These are phyloP conservation scores for Struthidea cinerea DNA, from an alignment of 2,113 vertebrate genomes.

Conservation along the genomic window DNA sequence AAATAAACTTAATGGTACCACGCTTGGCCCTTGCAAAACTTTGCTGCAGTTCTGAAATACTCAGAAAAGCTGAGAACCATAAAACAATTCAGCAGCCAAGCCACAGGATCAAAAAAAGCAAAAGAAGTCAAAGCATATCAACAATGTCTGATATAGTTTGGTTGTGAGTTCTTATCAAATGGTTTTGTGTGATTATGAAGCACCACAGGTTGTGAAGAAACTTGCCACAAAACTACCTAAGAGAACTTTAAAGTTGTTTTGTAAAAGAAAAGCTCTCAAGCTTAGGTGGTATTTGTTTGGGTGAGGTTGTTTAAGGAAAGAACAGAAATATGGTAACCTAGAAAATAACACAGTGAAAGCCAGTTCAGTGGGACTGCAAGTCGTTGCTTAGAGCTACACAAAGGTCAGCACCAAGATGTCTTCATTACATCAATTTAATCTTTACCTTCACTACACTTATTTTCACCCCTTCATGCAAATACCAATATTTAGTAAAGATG, in stretches of 20 bases:
- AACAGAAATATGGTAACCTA: background rate
- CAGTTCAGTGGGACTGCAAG: background rate
- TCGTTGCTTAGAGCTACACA: background rate
- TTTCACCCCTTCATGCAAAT: background rate
- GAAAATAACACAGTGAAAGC: background rate
- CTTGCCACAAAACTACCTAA: background rate
- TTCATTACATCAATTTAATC: background rate
- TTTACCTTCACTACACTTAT: background rate
- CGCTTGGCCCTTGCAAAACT: background rate
- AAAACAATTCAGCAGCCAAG: background rate
- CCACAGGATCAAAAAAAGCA: background rate
- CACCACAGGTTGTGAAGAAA: background rate
- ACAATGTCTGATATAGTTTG: background rate
- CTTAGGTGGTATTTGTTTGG: background rate
- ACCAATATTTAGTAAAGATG: background rate
- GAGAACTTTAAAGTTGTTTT: background rate
- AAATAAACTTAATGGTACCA: background rate
- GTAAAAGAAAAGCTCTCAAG: background rate
- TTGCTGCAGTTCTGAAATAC: background rate
- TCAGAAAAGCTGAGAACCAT: background rate
- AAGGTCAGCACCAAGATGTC: background rate
- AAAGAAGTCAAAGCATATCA: background rate
- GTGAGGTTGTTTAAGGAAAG: background rate
- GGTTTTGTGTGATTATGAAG: background rate
- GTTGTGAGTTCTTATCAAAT: background rate